Evolutionary conservation across 2,797 vertebrate species (phyloP).

Genomic region (Smutsia gigantea): DNA sequence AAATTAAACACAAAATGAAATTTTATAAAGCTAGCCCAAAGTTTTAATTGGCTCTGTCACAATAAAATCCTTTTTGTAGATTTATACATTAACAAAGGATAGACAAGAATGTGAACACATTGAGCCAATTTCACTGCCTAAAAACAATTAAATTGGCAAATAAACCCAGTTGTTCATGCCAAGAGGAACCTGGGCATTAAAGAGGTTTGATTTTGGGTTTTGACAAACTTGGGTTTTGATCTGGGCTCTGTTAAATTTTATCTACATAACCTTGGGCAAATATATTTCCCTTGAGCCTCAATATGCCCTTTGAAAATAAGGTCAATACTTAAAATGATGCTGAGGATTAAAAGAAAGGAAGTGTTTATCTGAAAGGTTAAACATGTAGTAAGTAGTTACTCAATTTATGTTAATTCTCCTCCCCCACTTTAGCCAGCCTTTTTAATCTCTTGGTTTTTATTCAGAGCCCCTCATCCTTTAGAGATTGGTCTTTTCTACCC

Average conservation of each 20-base stretch:
- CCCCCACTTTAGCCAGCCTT: background rate
- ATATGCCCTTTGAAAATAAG: background rate
- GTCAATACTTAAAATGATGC: background rate
- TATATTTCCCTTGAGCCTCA: background rate
- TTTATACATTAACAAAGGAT: background rate
- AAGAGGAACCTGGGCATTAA: background rate
- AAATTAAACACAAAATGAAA: slow-evolving; percentile 3
- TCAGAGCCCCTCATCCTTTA: background rate
- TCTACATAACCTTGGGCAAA: background rate
- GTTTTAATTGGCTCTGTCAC: background rate
- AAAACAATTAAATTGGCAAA: background rate
- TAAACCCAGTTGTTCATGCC: background rate
- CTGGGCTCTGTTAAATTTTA: background rate
- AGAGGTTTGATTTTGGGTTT: background rate
- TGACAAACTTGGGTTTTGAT: background rate
- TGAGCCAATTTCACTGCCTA: background rate
- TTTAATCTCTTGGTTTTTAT: background rate
- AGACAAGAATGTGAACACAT: background rate
- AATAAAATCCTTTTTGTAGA: background rate
- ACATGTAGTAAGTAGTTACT: background rate
- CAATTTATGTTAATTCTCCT: background rate
- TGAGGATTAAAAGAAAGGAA: background rate
- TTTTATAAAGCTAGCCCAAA: background rate
- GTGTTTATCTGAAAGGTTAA: background rate
- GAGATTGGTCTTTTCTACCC: background rate